Evolutionary conservation across 2,113 vertebrate genomes (phyloP), one percentile per base, ranked within the genome.

Genomic region (Saccopteryx bilineata): DNA sequence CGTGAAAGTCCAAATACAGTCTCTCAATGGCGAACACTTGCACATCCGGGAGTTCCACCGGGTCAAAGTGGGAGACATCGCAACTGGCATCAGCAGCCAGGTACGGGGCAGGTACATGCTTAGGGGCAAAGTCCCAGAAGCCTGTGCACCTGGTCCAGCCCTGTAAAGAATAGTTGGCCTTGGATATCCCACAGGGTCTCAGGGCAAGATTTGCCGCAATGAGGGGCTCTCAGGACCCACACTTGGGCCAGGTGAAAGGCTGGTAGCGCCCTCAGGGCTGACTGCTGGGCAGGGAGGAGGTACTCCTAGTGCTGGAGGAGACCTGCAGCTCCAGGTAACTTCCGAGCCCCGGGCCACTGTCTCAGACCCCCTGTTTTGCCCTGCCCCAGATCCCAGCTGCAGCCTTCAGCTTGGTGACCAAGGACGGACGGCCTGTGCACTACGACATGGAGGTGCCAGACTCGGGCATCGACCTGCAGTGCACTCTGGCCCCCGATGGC

Each of bases 51-150:
- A 99, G 97, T 99, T 99, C 69, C 99, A 98, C 33, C 98, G 99
- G 56, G 99, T 99, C 71, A 99, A 99, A 91, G 99, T 99, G 97
- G 99, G 99, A 94, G 99, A 99, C 98, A 98, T 99, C 2, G 99
- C 99, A 50, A 99, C 98, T 0, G 99, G 99, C 95, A 99, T 99
- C 98, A 99, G 99, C 94, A 99, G 99, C 97, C 99, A 99, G 99
- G 99, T 99, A 96, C 98, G 98, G 28, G 12, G 52, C 71, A 60
- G 54, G 52, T 46, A 50, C 33, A 12, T 2, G 3, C 66, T 71
- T 63, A 61, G 54, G 24, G 39, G 15, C 18, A 28, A 26, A 46
- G n/a, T 68, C 39, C 48, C 79, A 46, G 58, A 66, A 10, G 48
- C 69, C 31, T 21, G 17, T 60, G 60, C 2, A 4, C n/a, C 17